Base-by-base conservation (phyloP, 2,797 vertebrate genomes). In the Dallia pectoralis region DNA sequence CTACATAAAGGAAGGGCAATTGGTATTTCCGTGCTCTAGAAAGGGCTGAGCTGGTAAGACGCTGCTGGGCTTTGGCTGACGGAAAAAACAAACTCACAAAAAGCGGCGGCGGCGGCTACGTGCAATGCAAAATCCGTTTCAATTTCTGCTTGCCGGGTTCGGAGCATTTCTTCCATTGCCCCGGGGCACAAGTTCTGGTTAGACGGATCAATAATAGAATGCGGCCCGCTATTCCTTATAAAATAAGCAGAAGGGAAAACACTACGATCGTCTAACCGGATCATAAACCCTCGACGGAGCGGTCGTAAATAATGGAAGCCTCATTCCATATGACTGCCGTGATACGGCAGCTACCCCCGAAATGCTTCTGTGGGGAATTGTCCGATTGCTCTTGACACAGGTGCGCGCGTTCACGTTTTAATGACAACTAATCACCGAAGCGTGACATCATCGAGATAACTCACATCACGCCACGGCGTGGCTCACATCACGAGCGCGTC, bases 291-390 rank as follows among this genome's bases (percentile, higher is more conserved):
- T 76, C 49, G 66, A 32, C 79, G 81, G 81, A 77, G 70, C 74
- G 75, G 79, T 77, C 85, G 91, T 91, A 90, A 91, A 92, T 92
- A 91, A 92, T 89, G 85, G 69, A 91, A 84, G 69, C 79, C 75
- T 87, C 78, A 86, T 89, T 87, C 90, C 86, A 81, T 87, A 18
- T 2, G 30, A 32, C 11, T 27, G 14, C 15, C 25, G 11, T 61
- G 12, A 61, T 29, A 61, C 15, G 56, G 12, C n/a, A 16, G 25
- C 22, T 61, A 29, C 12, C 49, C 4, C 49, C 7, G 8, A 53
- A 18, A 19, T 53, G 49, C 18, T 53, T 53, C 49, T 53, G 19
- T 8, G 2, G 2, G 49, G 49, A 40, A 40, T 6, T 22, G 51
- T 53, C 51, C 19, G 51, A 53, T 53, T 53, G 51, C 18, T 53